These are phyloP conservation scores for Xenopus petersii DNA, from an alignment of 2,797 vertebrate genomes.

Conservation along the genomic window DNA sequence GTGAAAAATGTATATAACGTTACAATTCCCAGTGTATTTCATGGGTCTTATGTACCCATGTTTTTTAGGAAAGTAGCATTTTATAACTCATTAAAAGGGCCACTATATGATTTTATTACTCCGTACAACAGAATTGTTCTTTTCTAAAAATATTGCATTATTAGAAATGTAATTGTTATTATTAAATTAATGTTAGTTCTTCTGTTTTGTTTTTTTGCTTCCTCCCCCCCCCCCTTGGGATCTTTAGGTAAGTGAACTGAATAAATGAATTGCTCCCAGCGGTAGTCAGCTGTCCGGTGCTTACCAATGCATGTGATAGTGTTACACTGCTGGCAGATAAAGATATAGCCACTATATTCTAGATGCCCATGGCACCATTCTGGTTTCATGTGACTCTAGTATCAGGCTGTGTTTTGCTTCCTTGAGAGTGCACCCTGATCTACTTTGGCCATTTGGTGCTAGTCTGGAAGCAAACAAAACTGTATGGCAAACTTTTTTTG, in stretches of 20 bases:
- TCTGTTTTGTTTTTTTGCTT: too few relatives aligned
- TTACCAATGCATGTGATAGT: constrained; percentile 55
- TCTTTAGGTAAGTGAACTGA: constrained; percentile 83
- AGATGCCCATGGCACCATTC: constrained; percentile 48
- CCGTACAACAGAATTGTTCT: too few relatives aligned
- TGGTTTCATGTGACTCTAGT: constrained; percentile 49
- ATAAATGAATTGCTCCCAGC: background rate
- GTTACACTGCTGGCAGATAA: constrained; percentile 70
- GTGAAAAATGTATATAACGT: too few relatives aligned
- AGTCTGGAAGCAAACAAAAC: constrained; percentile 58
- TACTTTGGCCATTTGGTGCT: constrained; percentile 52
- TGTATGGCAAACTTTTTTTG: too few relatives aligned
- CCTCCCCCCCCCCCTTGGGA: constrained; percentile 68
- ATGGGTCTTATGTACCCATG: too few relatives aligned
- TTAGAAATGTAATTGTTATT: too few relatives aligned
- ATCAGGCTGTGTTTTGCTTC: constrained; percentile 56
- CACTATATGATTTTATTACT: too few relatives aligned
- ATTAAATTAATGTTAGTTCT: too few relatives aligned
- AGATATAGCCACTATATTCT: constrained; percentile 49
- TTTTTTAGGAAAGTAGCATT: too few relatives aligned
- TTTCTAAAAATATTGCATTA: too few relatives aligned
- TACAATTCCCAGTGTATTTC: too few relatives aligned
- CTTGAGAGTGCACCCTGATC: constrained; percentile 57
- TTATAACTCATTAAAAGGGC: too few relatives aligned
- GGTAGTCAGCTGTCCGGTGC: constrained; percentile 63